Evolutionary conservation across 2,888 invertebrate species (phyloP), one percentile per base, ranked within the genome.

Genomic region (Ophioninae sp.): DNA sequence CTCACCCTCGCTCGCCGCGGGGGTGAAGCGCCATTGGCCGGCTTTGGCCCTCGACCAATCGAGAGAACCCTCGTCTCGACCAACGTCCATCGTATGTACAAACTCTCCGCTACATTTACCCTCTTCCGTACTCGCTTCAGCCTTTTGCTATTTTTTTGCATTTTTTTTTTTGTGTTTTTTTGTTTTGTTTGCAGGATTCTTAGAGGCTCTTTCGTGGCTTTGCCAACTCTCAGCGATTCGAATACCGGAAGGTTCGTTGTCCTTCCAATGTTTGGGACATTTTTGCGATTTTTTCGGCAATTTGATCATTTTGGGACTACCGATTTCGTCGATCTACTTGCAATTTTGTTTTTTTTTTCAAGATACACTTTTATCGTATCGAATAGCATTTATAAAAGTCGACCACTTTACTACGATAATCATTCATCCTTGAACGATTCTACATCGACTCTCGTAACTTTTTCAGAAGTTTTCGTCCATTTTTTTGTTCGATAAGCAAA

Each of bases 1-100:
- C 92, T 87, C 90, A 91, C 91, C 91, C 91, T 91, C 89, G 86
- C 71, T 79, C 79, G 72, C 86, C 88, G 90, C 91, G 92, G 92
- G 92, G 92, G 91, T 92, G 92, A 92, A 92, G 88, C 92, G 92
- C 92, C 93, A 93, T 93, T 93, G 93, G 93, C 92, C 93, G 91
- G 92, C 89, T 86, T 85, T 75, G 87, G 87, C 84, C 85, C 87
- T 90, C 89, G 88, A 89, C 90, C 90, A 86, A 87, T 85, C 82
- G 82, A 74, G 81, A 85, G 84, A 82, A 84, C 83, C 82, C 81
- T 37, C 77, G 56, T 80, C 71, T 65, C 78, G 83, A 61, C 84
- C 84, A 82, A 2, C 82, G 85, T 80, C 82, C 85, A 83, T 75
- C 78, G 63, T 81, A 39, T 51, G 13, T 51, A 51, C 51, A 51